phyloP scores from a whole-genome alignment of 2,888 invertebrate genomes.

The Argyresthia goedartella region DNA sequence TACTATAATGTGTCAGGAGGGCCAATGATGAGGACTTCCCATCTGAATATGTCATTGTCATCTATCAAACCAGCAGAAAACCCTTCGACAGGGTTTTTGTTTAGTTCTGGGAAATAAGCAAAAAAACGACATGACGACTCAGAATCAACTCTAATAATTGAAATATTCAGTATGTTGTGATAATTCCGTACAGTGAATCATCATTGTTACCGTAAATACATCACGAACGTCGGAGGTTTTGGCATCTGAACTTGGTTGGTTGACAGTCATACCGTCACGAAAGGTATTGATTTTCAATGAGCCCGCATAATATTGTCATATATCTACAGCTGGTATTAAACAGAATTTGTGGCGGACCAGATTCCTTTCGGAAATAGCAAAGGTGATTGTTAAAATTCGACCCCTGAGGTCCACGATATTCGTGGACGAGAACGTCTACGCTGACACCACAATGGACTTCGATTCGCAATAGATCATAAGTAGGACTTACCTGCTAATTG shows the following conservation, averaged over 20 bases:
- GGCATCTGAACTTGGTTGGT: conserved; percentile 20
- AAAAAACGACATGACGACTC: conserved; percentile 4
- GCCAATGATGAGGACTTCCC: conserved; percentile 99
- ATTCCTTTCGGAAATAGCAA: conserved; percentile 9
- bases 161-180: conserved; percentile 8
- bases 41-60: conserved; percentile 99
- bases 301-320: neutral
- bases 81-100: conserved; percentile 99
- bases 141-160: neutral
- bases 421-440: conserved; percentile 42
- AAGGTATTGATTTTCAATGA: conserved; percentile 51
- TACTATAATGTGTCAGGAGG: conserved; percentile 99
- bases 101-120: conserved; percentile 85
- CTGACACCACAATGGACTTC: conserved; percentile 32
- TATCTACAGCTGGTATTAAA: neutral
- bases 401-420: conserved; percentile 67
- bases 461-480: conserved; percentile 21
- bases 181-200: conserved; percentile 17
- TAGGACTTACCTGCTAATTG: conserved; percentile 90
- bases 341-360: neutral
- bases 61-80: conserved; percentile 99
- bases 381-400: conserved; percentile 45
- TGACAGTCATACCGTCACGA: conserved; percentile 41
- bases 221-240: conserved; percentile 30
- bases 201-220: conserved; percentile 35